These are phyloP conservation scores for Eurypyga helias DNA, from an alignment of 2,113 vertebrate species.

Conservation along the genomic window DNA sequence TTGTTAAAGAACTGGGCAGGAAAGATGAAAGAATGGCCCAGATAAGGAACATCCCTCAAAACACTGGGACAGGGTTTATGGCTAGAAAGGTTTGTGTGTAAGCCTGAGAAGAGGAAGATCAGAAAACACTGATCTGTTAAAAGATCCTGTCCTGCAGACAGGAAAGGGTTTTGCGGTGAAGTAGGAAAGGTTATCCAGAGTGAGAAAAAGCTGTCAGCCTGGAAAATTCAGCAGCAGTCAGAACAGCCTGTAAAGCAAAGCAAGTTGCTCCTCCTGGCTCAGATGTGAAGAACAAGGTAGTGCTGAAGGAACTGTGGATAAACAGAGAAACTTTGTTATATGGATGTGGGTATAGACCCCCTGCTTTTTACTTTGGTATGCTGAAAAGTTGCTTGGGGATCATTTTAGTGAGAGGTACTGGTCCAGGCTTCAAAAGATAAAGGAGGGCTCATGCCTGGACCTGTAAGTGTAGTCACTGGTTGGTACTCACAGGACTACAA, in stretches of 20 bases:
- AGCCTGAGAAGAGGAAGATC: not conserved
- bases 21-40: slow-evolving; percentile 37
- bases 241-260: not conserved
- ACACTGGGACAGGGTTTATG: not conserved
- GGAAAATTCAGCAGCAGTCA: not conserved
- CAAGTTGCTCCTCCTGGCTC: not conserved
- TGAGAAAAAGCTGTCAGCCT: not conserved
- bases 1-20: slow-evolving; percentile 23
- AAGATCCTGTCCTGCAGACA: not conserved
- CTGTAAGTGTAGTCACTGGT: not conserved
- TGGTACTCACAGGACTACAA: not conserved
- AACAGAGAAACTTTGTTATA: not conserved
- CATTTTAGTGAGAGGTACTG: not conserved
- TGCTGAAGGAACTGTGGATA: not conserved
- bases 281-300: not conserved
- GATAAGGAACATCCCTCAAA: slow-evolving; percentile 47
- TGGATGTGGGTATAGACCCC: not conserved
- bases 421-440: slow-evolving; percentile 13
- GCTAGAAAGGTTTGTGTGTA: not conserved
- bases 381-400: slow-evolving; percentile 39
- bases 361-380: slow-evolving; percentile 21
- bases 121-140: not conserved
- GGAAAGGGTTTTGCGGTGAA: not conserved
- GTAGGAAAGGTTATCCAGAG: not conserved
- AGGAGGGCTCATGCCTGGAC: not conserved